Conservation (phyloP, 1,140 invertebrate species). For the Brachionus plicatilis region DNA sequence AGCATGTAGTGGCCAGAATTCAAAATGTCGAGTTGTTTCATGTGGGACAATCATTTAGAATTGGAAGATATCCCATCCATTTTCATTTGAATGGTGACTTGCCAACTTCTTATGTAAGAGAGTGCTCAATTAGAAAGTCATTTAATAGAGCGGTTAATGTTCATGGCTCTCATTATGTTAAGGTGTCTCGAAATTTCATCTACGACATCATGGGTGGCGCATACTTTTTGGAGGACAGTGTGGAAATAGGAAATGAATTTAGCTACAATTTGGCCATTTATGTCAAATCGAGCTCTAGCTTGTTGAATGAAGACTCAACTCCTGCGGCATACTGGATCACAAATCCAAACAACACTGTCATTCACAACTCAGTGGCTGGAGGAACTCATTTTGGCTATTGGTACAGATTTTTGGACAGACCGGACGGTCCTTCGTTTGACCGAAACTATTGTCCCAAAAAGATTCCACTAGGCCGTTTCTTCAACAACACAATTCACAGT, state of each 20-base stretch:
- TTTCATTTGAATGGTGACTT: conserved; percentile 51
- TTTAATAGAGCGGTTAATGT: conserved; percentile 55
- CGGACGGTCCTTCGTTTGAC: conserved; percentile 50
- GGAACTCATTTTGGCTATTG: conserved; percentile 53
- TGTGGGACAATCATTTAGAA: conserved; percentile 51
- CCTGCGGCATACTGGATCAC: conserved; percentile 49
- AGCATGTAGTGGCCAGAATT: not conserved
- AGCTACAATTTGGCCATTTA: conserved; percentile 50
- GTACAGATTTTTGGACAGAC: conserved; percentile 50
- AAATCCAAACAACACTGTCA: conserved; percentile 49
- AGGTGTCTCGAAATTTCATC: conserved; percentile 43
- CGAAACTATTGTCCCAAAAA: conserved; percentile 46
- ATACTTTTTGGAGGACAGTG: conserved; percentile 53
- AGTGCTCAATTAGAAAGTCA: conserved; percentile 47
- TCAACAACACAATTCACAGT: conserved; percentile 52
- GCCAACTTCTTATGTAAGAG: conserved; percentile 48
- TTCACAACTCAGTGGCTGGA: conserved; percentile 49
- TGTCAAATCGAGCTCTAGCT: conserved; percentile 48
- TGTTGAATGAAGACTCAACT: conserved; percentile 53
- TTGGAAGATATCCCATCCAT: conserved; percentile 54
- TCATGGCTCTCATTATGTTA: conserved; percentile 45
- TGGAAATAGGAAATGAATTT: conserved; percentile 51
- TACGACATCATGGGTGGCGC: conserved; percentile 51
- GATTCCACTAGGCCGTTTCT: conserved; percentile 45
- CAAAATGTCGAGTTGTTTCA: conserved; percentile 42